phyloP scores from a whole-genome alignment of 2,113 vertebrate genomes.

The Epinephelus moara region DNA sequence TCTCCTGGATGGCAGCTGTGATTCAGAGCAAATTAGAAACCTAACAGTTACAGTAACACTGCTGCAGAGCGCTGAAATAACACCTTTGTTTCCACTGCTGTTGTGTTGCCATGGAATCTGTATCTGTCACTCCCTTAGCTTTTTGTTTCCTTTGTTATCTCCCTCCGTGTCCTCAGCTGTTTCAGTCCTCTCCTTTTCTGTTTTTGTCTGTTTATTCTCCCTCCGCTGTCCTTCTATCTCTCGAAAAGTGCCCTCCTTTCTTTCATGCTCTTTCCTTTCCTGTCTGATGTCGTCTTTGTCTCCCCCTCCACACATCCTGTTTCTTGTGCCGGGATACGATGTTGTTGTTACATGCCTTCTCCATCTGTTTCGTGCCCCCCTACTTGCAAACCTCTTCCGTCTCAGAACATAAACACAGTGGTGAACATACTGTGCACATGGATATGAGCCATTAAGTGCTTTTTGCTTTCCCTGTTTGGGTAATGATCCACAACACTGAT shows the following conservation, averaged over 20 bases:
- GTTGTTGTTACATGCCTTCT: constrained; percentile 51
- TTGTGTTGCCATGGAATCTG: constrained; percentile 55
- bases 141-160: constrained; percentile 19
- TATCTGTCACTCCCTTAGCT: constrained; percentile 25
- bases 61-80: constrained; percentile 1
- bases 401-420: constrained; percentile 45
- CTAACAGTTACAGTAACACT: constrained; percentile 15
- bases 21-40: constrained; percentile 21
- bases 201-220: neutral
- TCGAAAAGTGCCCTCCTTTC: neutral
- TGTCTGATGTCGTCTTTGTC: neutral
- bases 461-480: constrained; percentile 44
- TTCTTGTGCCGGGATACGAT: constrained; percentile 19
- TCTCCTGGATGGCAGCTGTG: neutral
- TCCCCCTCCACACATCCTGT: neutral
- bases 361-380: constrained; percentile 65
- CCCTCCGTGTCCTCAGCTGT: neutral
- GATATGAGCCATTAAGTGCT: constrained; percentile 56
- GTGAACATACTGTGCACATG: constrained; percentile 54
- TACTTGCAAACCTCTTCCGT: constrained; percentile 29
- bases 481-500: constrained; percentile 40
- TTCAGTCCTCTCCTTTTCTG: constrained; percentile 8
- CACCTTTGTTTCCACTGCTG: constrained; percentile 5
- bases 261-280: neutral
- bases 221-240: constrained; percentile 12